Conservation (phyloP, 2,797 vertebrate species). For the Enteromius afrohamiltoni region DNA sequence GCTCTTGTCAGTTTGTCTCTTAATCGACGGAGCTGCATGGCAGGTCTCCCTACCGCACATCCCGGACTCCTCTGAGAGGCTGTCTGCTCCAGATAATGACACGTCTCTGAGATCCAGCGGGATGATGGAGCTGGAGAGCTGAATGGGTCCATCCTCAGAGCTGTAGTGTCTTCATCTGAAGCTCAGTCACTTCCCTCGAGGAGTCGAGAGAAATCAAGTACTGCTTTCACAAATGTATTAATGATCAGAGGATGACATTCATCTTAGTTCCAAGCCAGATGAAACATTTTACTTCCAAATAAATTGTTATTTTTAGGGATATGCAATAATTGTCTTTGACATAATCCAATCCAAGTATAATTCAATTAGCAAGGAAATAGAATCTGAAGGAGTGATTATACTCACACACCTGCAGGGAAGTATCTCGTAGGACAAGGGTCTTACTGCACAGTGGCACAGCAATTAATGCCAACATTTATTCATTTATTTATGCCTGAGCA, state of each 20-base stretch:
- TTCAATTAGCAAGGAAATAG: background rate
- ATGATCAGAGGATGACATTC: background rate
- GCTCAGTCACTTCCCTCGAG: constrained; percentile 5
- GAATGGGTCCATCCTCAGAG: constrained; percentile 14
- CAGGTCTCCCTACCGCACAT: constrained; percentile 18
- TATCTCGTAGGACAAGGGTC: background rate
- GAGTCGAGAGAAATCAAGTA: background rate
- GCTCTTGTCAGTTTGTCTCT: constrained; percentile 58
- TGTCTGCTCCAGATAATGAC: constrained; percentile 20
- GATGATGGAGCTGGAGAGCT: constrained; percentile 13
- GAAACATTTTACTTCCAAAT: background rate
- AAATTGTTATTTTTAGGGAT: background rate
- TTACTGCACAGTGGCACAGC: too few relatives aligned
- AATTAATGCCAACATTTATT: too few relatives aligned
- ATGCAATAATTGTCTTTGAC: background rate
- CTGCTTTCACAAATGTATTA: background rate
- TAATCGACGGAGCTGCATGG: constrained; percentile 38
- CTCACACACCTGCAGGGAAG: background rate
- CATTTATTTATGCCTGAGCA: too few relatives aligned
- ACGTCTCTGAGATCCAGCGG: constrained; percentile 30
- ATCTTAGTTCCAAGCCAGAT: background rate
- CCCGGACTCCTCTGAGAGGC: constrained; percentile 18
- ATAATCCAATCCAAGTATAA: background rate
- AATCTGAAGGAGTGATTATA: background rate
- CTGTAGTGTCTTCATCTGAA: constrained; percentile 27